Conservation (phyloP, 2,113 vertebrate species). For the Siphamia tubifer region DNA sequence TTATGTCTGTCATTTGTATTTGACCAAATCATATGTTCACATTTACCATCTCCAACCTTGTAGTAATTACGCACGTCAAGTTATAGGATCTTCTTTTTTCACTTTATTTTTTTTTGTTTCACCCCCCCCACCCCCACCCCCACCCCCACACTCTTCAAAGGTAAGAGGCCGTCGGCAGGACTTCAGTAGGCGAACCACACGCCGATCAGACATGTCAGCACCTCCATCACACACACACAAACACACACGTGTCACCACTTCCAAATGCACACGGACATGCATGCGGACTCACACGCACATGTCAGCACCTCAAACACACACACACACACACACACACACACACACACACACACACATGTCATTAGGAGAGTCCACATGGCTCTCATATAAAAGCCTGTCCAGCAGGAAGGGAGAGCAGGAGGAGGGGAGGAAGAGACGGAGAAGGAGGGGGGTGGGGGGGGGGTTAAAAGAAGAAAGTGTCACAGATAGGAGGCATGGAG, state of each 20-base stretch:
- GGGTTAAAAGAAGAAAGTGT: not conserved
- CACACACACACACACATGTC: conserved; percentile 29
- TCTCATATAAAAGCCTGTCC: conserved; percentile 60
- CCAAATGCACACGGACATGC: not conserved
- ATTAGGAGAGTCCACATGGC: conserved; percentile 65
- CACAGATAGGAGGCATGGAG: not conserved
- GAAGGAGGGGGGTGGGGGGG: conserved; percentile 10
- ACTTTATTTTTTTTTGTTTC: not conserved
- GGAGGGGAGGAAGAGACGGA: conserved; percentile 1
- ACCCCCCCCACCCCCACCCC: not conserved
- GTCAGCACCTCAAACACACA: conserved; percentile 39
- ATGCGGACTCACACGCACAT: conserved; percentile 9
- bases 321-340: conserved; percentile 10
- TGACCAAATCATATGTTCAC: no score
- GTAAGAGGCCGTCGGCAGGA: conserved; percentile 44
- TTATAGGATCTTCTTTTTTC: not conserved
- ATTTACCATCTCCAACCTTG: no score
- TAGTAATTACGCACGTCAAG: no score
- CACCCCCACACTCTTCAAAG: conserved; percentile 51
- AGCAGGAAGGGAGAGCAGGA: conserved; percentile 42
- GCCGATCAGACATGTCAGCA: conserved; percentile 62
- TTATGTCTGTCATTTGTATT: no score
- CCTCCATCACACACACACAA: conserved; percentile 20
- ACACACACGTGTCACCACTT: conserved; percentile 2
- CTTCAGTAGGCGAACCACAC: conserved; percentile 49